These are phyloP conservation scores for Lacanobia oleracea DNA, from an alignment of 2,888 invertebrate species.

Conservation along the genomic window DNA sequence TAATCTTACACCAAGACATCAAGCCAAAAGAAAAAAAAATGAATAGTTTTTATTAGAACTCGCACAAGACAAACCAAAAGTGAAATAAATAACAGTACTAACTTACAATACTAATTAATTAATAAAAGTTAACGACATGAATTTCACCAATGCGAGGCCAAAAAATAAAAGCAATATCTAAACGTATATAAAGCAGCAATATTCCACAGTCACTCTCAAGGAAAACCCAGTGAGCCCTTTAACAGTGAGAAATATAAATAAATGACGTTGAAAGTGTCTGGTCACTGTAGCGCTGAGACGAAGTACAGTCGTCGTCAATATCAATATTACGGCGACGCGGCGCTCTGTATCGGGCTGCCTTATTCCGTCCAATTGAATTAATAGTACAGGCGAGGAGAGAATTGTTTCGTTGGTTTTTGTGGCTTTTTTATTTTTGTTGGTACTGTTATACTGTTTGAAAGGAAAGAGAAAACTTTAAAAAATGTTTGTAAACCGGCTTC, in stretches of 20 bases:
- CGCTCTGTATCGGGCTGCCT: constrained; percentile 72
- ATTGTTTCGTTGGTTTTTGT: constrained; percentile 31
- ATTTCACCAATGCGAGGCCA: no score
- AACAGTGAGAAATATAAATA: constrained; percentile 59
- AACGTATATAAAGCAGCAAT: constrained; percentile 29
- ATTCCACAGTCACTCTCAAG: constrained; percentile 29
- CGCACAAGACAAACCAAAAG: no score
- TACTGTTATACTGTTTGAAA: no score
- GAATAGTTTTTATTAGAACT: no score
- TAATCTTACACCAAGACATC: no score
- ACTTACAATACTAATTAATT: no score
- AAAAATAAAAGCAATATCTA: neutral
- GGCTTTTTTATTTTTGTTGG: neutral
- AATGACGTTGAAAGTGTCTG: constrained; percentile 71
- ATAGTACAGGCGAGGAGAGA: constrained; percentile 67
- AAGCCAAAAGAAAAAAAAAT: no score
- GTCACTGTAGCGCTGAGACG: constrained; percentile 75
- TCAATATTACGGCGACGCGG: constrained; percentile 71
- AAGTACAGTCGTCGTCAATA: constrained; percentile 81
- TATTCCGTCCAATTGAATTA: constrained; percentile 73
- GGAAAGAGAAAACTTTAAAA: no score
- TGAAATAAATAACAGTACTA: no score
- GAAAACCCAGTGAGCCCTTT: constrained; percentile 49
- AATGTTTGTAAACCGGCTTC: no score
- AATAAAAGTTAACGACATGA: no score